Evolutionary conservation across 2,113 vertebrate genomes (phyloP).

Genomic region (Hiodon alosoides): DNA sequence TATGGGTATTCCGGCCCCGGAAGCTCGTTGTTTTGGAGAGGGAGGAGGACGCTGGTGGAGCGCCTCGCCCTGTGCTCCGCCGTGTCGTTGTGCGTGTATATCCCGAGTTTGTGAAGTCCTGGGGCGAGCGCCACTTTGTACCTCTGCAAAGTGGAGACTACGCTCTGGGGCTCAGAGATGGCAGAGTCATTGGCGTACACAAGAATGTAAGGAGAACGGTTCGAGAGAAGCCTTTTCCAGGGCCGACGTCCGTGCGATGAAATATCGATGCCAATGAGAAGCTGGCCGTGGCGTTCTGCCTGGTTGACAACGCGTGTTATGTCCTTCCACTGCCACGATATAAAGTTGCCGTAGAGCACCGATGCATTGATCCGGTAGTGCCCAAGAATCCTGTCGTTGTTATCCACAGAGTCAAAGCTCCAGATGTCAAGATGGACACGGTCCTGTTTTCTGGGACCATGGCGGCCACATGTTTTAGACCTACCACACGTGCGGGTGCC

Average conservation of each 20-base stretch:
- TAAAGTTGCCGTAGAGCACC: conserved; percentile 50
- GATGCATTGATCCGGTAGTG: conserved; percentile 68
- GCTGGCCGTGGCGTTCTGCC: conserved; percentile 67
- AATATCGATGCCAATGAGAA: conserved; percentile 76
- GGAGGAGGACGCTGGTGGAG: conserved; percentile 65
- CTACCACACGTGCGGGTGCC: conserved; percentile 49
- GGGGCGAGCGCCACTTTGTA: conserved; percentile 46
- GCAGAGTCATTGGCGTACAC: conserved; percentile 90
- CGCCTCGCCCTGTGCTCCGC: conserved; percentile 60
- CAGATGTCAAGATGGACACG: conserved; percentile 71
- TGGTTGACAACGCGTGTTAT: conserved; percentile 73
- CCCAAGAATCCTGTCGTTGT: conserved; percentile 63
- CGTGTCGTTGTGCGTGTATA: conserved; percentile 30
- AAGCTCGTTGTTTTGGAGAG: conserved; percentile 88
- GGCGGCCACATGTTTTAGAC: conserved; percentile 47
- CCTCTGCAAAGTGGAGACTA: conserved; percentile 74
- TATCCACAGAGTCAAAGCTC: conserved; percentile 65
- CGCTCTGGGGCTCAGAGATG: conserved; percentile 82
- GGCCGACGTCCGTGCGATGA: conserved; percentile 47
- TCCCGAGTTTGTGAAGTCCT: conserved; percentile 47
- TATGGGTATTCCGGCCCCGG: conserved; percentile 80
- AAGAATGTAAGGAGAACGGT: conserved; percentile 80
- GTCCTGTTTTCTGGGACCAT: conserved; percentile 45
- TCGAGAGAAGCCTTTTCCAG: conserved; percentile 53
- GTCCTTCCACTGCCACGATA: conserved; percentile 88